A percentile compares a stretch with the other conserved stretches of the same genome.
Conservation (phyloP, 1,140 invertebrate genomes). For the Sipha flava region DNA sequence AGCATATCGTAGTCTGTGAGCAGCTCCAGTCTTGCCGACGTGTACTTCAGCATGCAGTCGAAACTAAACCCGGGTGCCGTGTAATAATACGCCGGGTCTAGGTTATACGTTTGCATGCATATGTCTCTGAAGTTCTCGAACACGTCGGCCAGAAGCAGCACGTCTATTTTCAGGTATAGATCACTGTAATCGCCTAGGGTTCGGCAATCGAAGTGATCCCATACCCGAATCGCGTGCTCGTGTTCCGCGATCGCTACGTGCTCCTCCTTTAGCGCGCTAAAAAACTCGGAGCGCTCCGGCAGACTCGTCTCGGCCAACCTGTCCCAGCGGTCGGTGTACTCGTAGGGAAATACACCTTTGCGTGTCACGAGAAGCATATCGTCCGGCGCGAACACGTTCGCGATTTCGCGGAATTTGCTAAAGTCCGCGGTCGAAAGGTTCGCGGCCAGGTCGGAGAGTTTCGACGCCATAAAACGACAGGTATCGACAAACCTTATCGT, state of each 20-base stretch:
- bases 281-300: background rate
- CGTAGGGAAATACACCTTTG: background rate
- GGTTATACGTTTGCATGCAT: background rate
- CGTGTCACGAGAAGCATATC: background rate
- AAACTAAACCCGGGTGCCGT: background rate
- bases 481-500: background rate
- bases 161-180: background rate
- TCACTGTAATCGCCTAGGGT: background rate
- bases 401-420: background rate
- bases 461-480: background rate
- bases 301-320: background rate
- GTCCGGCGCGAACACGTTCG: background rate
- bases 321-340: background rate
- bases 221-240: background rate
- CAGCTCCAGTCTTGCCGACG: background rate
- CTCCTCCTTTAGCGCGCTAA: background rate
- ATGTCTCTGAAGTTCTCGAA: background rate
- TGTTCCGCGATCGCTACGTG: background rate
- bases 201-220: background rate
- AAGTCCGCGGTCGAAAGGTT: background rate
- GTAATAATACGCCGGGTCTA: background rate
- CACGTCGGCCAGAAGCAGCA: background rate
- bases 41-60: background rate
- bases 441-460: background rate
- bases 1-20: background rate